Percentiles rank a stretch among this genome's conserved stretches.
These are phyloP conservation scores for Clytia hemisphaerica DNA, from an alignment of 30 jellyfish, hydroid and myxozoan species.

Conservation along the genomic window DNA sequence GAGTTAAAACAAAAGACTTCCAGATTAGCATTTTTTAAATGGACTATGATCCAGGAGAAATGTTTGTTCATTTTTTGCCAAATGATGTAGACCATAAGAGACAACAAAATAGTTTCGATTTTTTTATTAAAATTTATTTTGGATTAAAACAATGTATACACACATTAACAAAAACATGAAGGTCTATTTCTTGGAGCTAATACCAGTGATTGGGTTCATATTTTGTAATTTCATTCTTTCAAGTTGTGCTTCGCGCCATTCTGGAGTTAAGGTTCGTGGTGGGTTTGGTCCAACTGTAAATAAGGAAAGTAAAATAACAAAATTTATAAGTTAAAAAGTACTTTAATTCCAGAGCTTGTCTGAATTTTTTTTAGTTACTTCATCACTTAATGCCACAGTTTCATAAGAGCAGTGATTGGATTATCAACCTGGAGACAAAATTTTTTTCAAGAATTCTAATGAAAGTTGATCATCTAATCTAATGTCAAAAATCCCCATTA, in stretches of 20 bases:
- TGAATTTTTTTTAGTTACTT: too few relatives aligned
- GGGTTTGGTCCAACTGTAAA: conserved; percentile 76
- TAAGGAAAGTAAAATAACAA: background rate
- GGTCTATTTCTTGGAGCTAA: background rate
- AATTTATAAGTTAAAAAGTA: too few relatives aligned
- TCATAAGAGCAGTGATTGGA: too few relatives aligned
- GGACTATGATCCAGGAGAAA: background rate
- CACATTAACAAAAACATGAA: background rate
- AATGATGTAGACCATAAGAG: background rate
- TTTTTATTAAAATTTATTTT: background rate
- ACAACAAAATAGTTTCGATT: too few relatives aligned
- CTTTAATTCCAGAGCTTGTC: too few relatives aligned
- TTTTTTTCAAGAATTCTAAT: too few relatives aligned
- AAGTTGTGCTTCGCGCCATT: conserved; percentile 73
- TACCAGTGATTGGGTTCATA: conserved; percentile 76
- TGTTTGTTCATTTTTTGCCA: background rate
- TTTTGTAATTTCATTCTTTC: conserved; percentile 62
- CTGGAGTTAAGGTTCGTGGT: conserved; percentile 68
- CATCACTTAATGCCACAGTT: too few relatives aligned
- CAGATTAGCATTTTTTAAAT: background rate
- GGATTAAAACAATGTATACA: background rate
- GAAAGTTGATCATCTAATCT: too few relatives aligned
- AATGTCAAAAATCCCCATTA: too few relatives aligned
- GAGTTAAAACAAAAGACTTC: too few relatives aligned
- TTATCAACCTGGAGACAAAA: too few relatives aligned